Percentiles rank a stretch among this genome's conserved stretches.
These are phyloP conservation scores for Kryptolebias marmoratus DNA, from an alignment of 2,113 vertebrate species.

Conservation along the genomic window DNA sequence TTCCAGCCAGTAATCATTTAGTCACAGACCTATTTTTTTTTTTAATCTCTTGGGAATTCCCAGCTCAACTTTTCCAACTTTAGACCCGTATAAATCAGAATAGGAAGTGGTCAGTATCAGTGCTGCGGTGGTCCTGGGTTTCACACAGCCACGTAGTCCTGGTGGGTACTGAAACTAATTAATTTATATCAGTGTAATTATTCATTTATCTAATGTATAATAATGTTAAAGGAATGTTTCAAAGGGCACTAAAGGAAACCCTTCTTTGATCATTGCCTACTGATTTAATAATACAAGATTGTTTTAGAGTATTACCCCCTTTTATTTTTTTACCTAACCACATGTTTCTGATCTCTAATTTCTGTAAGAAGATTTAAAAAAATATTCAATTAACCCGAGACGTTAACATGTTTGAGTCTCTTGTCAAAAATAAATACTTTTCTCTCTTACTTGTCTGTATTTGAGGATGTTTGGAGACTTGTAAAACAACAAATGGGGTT, in stretches of 20 bases:
- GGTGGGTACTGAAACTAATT: background rate
- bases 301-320: background rate
- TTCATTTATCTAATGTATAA: background rate
- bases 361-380: too few species aligned
- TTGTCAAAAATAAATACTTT: too few species aligned
- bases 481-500: background rate
- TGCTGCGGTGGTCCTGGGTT: background rate
- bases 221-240: background rate
- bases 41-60: background rate
- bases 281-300: background rate
- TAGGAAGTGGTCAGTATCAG: background rate
- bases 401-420: background rate
- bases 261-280: background rate
- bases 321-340: background rate
- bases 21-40: constrained; percentile 16
- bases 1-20: constrained; percentile 22
- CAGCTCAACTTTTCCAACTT: constrained; percentile 17
- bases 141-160: background rate
- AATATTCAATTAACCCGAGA: too few species aligned
- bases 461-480: background rate
- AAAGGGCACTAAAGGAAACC: background rate
- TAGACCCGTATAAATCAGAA: background rate
- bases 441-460: too few species aligned
- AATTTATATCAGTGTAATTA: background rate
- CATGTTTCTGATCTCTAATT: background rate